These are phyloP conservation scores for Oscheius sp. DNA, from an alignment of 2,888 invertebrate genomes.

Conservation along the genomic window DNA sequence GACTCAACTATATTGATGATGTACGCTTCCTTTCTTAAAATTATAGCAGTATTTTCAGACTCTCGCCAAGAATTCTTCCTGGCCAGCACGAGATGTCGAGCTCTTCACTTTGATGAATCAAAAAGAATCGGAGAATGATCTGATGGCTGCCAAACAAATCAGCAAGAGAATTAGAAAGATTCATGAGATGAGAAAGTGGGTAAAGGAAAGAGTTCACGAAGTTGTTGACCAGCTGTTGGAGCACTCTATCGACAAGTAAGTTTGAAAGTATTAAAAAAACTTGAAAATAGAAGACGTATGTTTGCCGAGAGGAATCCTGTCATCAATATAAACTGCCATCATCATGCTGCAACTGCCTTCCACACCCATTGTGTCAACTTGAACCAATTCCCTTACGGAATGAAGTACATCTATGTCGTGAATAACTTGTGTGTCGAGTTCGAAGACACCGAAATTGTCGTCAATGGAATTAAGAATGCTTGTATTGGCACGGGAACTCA, in stretches of 20 bases:
- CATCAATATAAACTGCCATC: slow-evolving; percentile 70
- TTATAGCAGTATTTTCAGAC: neutral
- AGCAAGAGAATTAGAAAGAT: slow-evolving; percentile 29
- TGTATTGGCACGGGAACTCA: neutral
- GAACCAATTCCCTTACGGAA: slow-evolving; percentile 71
- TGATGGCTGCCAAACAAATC: slow-evolving; percentile 34
- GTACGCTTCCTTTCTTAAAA: neutral
- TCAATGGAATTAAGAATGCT: neutral
- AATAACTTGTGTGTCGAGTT: slow-evolving; percentile 71
- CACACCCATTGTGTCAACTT: slow-evolving; percentile 70
- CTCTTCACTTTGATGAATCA: slow-evolving; percentile 64
- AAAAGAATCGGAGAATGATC: slow-evolving; percentile 45
- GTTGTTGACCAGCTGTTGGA: slow-evolving; percentile 38
- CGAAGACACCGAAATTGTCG: slow-evolving; percentile 32
- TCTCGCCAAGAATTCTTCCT: slow-evolving; percentile 36
- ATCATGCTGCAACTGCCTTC: slow-evolving; percentile 67
- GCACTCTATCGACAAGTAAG: slow-evolving; percentile 36
- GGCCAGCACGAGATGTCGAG: slow-evolving; percentile 70
- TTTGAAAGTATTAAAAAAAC: neutral
- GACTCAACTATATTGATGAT: slow-evolving; percentile 7
- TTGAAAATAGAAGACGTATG: slow-evolving; percentile 22
- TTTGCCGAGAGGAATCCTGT: slow-evolving; percentile 53
- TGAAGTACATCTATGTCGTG: slow-evolving; percentile 71
- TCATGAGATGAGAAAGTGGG: slow-evolving; percentile 34
- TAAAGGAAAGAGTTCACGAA: slow-evolving; percentile 36